Conservation (phyloP, 2,888 invertebrate species). For the Sesamia inferens region DNA sequence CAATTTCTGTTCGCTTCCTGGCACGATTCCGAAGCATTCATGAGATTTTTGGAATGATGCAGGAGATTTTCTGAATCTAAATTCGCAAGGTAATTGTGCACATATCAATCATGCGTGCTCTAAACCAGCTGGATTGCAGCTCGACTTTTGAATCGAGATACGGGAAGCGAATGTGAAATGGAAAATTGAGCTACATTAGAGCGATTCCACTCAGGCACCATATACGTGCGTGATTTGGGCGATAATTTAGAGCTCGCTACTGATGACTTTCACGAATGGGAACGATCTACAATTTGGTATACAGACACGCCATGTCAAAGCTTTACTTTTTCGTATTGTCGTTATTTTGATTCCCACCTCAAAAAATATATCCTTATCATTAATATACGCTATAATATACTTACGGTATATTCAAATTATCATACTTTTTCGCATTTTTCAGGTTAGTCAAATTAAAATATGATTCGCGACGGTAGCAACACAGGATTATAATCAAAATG, state of each 20-base stretch:
- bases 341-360: conserved; percentile 13
- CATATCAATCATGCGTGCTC: conserved; percentile 51
- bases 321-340: conserved; percentile 8
- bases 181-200: conserved; percentile 49
- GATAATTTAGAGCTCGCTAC: conserved; percentile 39
- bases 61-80: conserved; percentile 26
- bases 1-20: conserved; percentile 23
- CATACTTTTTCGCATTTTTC: neutral
- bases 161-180: conserved; percentile 27
- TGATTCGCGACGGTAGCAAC: too few species aligned
- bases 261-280: conserved; percentile 47
- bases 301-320: conserved; percentile 25
- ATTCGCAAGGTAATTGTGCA: conserved; percentile 42
- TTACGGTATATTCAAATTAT: neutral
- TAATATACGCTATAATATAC: neutral
- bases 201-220: conserved; percentile 24
- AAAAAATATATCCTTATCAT: neutral
- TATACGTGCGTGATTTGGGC: conserved; percentile 45
- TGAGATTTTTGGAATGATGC: neutral
- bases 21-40: conserved; percentile 16
- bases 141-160: conserved; percentile 45
- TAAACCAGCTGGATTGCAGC: conserved; percentile 41
- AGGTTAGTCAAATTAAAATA: too few species aligned
- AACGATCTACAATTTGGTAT: conserved; percentile 28
- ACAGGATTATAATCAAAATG: too few species aligned